Evolutionary conservation across 2,797 vertebrate genomes (phyloP), one percentile per base, ranked within the genome.

Genomic region (Glyptemys insculpta): DNA sequence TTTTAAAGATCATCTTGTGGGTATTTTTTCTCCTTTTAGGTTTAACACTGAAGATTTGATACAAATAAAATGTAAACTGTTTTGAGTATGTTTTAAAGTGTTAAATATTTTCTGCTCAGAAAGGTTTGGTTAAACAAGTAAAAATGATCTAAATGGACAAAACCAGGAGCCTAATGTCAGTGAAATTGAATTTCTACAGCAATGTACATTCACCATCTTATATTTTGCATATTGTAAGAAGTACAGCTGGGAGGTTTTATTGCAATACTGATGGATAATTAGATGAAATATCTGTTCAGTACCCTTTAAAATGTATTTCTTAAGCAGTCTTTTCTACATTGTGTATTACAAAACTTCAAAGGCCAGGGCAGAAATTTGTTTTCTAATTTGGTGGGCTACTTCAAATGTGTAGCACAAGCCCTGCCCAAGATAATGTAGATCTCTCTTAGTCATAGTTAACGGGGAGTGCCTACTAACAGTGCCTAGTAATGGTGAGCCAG

Each of bases 41-140:
- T 96, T 97, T 95, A 96, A 96, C 96, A 97, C 97, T 98, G 97
- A 98, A 97, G 93, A 95, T 93, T 97, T 97, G 93, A 96, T 95
- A 93, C 86, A 96, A 88, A 83, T 94, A 85, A 96, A 95, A 87
- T 87, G 94, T 95, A 97, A 97, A 86, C 90, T 93, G 86, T 82
- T 95, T 96, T 81, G 62, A 81, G 29, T 96, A 91, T 96, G 91
- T 94, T 97, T 95, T 96, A 83, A 95, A 95, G 85, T 96, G 83
- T 94, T 91, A 93, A 52, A 37, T 95, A 52, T 87, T 90, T 89
- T 96, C 78, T 96, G 65, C 56, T 95, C n/a, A 91, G 18, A 56
- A 56, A 88, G 83, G 89, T 88, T 88, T 86, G 78, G 87, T 68
- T 92, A 89, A 72, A 62, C 54, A 89, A 93, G 52, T 12, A 52